These are phyloP conservation scores for Onychomys arenicola DNA, from an alignment of 2,797 vertebrate genomes.

Conservation along the genomic window DNA sequence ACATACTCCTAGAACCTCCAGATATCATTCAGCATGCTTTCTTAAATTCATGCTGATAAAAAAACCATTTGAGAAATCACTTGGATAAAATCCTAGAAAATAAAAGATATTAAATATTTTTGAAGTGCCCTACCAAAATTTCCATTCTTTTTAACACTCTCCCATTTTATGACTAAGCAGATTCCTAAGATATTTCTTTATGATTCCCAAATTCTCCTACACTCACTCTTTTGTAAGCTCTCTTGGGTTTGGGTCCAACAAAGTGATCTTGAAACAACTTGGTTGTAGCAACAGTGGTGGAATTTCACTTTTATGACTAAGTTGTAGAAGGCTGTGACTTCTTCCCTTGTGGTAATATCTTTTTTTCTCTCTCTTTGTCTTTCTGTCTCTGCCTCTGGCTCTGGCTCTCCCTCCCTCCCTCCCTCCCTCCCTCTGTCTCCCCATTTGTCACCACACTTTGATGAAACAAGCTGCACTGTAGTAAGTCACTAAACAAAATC, in stretches of 20 bases:
- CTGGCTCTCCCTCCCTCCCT: background rate
- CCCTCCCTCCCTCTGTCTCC: background rate
- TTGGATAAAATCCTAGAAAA: background rate
- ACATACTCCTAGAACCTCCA: conserved; percentile 8
- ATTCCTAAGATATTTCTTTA: background rate
- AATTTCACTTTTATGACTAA: background rate
- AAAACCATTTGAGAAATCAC: background rate
- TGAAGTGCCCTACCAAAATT: background rate
- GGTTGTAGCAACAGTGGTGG: background rate
- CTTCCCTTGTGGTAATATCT: background rate
- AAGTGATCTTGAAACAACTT: background rate
- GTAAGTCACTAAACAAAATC: background rate
- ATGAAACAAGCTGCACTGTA: background rate
- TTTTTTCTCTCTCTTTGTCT: background rate
- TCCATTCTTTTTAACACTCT: background rate
- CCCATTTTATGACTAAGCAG: background rate
- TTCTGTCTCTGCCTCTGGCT: background rate
- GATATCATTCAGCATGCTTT: conserved; percentile 13
- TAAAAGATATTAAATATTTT: background rate
- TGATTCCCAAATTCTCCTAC: background rate
- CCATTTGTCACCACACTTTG: background rate
- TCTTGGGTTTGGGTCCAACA: background rate
- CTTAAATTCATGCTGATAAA: background rate
- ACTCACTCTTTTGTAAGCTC: background rate
- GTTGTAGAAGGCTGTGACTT: background rate